These are phyloP conservation scores for Pogonocichla stellata DNA, from an alignment of 2,113 vertebrate species.

Conservation along the genomic window DNA sequence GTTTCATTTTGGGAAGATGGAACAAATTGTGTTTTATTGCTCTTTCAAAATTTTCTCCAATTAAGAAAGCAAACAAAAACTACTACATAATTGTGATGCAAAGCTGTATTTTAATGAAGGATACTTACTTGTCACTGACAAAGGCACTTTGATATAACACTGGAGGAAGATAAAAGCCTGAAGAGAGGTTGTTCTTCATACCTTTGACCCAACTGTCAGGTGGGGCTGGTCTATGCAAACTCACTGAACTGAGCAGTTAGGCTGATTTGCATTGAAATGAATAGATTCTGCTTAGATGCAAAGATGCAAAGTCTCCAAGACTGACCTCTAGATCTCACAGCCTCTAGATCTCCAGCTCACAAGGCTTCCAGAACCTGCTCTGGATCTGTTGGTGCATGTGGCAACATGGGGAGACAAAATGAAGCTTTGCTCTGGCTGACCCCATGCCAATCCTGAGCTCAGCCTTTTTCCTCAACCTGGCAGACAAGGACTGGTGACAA, in stretches of 20 bases:
- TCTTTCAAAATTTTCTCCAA: conserved; percentile 50
- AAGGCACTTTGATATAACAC: background rate
- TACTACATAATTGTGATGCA: conserved; percentile 31
- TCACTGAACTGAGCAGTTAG: background rate
- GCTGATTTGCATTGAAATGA: background rate
- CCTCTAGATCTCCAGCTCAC: background rate
- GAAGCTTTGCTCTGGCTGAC: background rate
- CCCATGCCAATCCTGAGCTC: background rate
- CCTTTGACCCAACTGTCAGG: background rate
- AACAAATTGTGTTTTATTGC: conserved; percentile 55
- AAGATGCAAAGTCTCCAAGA: background rate
- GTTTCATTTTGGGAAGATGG: conserved; percentile 36
- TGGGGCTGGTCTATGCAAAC: background rate
- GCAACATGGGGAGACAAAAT: background rate
- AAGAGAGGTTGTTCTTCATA: background rate
- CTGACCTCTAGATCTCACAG: background rate
- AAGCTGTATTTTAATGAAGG: conserved; percentile 11
- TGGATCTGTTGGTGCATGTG: background rate
- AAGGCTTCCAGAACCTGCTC: background rate
- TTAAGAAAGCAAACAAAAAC: conserved; percentile 47
- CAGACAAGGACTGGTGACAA: background rate
- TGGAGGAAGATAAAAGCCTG: background rate
- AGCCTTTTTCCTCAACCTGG: background rate
- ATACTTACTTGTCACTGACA: background rate
- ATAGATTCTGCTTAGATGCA: background rate